A percentile compares a stretch with the other conserved stretches of the same genome.
phyloP scores from a whole-genome alignment of 1,140 invertebrate species.

The Sweltsa coloradensis region DNA sequence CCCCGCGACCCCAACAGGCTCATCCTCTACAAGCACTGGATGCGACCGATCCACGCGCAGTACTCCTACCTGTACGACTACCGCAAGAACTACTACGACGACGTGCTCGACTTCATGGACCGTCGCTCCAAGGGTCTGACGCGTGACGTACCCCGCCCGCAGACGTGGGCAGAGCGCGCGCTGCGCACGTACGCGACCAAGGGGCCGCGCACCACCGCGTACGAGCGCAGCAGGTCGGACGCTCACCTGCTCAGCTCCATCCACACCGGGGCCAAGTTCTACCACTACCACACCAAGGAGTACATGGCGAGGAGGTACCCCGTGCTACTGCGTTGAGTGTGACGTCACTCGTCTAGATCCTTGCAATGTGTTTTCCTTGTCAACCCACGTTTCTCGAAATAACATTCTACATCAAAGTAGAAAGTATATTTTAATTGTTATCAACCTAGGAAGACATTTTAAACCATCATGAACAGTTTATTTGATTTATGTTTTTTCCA shows the following conservation, averaged over 20 bases:
- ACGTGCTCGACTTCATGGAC: conserved; percentile 69
- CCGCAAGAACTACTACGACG: conserved; percentile 68
- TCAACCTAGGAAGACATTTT: too few relatives aligned
- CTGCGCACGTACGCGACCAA: conserved; percentile 49
- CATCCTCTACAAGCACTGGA: conserved; percentile 25
- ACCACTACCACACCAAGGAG: conserved; percentile 13
- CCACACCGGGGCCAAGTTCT: conserved; percentile 17
- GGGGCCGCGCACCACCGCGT: conserved; percentile 17
- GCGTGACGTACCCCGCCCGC: conserved; percentile 54
- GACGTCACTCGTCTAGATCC: too few relatives aligned
- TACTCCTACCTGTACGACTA: conserved; percentile 74
- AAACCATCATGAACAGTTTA: too few relatives aligned
- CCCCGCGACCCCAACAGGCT: conserved; percentile 37
- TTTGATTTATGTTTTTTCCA: too few relatives aligned
- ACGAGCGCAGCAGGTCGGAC: conserved; percentile 23
- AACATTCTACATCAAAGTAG: too few relatives aligned
- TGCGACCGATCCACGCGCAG: conserved; percentile 46
- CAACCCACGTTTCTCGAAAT: too few relatives aligned
- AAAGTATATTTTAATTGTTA: too few relatives aligned
- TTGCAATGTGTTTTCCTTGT: too few relatives aligned
- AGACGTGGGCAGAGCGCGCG: conserved; percentile 70
- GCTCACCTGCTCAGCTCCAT: conserved; percentile 29
- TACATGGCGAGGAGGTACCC: conserved; percentile 10
- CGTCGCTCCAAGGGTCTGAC: conserved; percentile 51
- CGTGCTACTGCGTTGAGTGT: not conserved